phyloP scores from a whole-genome alignment of 2,888 invertebrate genomes.

The Agonopterix subpropinquella region DNA sequence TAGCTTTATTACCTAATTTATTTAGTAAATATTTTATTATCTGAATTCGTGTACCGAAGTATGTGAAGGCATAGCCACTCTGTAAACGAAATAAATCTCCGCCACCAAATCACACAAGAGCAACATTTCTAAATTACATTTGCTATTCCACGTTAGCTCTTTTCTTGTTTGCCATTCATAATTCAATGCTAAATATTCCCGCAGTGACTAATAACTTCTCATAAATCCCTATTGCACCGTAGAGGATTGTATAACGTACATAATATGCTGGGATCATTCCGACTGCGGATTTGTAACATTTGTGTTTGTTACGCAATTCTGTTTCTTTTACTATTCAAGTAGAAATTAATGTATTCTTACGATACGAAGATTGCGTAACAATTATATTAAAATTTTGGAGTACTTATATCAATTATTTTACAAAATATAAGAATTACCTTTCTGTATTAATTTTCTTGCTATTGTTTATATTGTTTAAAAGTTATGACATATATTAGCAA shows the following conservation, averaged over 20 bases:
- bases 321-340: neutral
- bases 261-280: conserved; percentile 57
- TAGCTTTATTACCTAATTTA: too few relatives aligned
- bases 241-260: conserved; percentile 41
- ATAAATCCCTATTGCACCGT: conserved; percentile 65
- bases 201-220: conserved; percentile 65
- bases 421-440: too few relatives aligned
- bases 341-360: too few relatives aligned
- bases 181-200: conserved; percentile 64
- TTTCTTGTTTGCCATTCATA: conserved; percentile 66
- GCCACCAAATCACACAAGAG: conserved; percentile 12
- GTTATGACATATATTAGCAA: too few relatives aligned
- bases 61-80: neutral
- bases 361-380: too few relatives aligned
- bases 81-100: conserved; percentile 10
- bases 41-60: too few relatives aligned
- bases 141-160: conserved; percentile 44
- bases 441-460: too few relatives aligned
- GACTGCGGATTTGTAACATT: conserved; percentile 33
- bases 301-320: neutral
- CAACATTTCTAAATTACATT: conserved; percentile 34
- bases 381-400: too few relatives aligned
- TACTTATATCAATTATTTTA: too few relatives aligned
- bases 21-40: too few relatives aligned
- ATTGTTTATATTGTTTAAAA: too few relatives aligned